Conservation (phyloP, 2,113 vertebrate species). For the Recurvirostra avosetta region DNA sequence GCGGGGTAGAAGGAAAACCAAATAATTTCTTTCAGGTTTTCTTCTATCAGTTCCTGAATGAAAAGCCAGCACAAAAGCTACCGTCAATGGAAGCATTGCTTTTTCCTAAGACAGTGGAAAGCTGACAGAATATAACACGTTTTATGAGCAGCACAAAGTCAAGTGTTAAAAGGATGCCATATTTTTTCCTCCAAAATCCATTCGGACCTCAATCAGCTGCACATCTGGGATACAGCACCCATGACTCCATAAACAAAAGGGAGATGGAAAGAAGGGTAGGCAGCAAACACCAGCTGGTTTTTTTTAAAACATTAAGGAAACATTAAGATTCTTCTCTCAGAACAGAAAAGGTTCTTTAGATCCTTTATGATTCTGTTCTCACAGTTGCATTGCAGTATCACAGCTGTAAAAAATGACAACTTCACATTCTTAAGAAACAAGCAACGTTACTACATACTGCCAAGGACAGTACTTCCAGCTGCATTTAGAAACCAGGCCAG, state of each 20-base stretch:
- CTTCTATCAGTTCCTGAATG: neutral
- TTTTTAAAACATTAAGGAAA: neutral
- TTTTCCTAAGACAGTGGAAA: neutral
- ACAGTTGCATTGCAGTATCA: neutral
- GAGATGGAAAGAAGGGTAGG: neutral
- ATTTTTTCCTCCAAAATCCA: neutral
- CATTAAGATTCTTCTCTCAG: neutral
- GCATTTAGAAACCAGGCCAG: neutral
- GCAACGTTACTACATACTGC: neutral
- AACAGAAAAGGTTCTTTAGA: neutral
- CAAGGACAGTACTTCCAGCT: neutral
- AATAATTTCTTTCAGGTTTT: neutral
- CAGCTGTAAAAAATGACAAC: neutral
- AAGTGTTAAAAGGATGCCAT: neutral
- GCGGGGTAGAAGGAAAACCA: neutral
- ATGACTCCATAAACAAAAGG: neutral
- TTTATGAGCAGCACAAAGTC: neutral
- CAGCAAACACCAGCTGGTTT: neutral
- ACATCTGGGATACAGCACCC: neutral
- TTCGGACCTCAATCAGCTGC: neutral
- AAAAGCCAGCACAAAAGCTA: neutral
- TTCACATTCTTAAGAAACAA: neutral
- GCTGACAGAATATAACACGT: neutral
- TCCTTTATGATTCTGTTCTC: neutral
- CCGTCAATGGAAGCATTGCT: neutral